Evolutionary conservation across 1,140 invertebrate genomes (phyloP), one percentile per base, ranked within the genome.

Genomic region (Sesamia nonagrioides): DNA sequence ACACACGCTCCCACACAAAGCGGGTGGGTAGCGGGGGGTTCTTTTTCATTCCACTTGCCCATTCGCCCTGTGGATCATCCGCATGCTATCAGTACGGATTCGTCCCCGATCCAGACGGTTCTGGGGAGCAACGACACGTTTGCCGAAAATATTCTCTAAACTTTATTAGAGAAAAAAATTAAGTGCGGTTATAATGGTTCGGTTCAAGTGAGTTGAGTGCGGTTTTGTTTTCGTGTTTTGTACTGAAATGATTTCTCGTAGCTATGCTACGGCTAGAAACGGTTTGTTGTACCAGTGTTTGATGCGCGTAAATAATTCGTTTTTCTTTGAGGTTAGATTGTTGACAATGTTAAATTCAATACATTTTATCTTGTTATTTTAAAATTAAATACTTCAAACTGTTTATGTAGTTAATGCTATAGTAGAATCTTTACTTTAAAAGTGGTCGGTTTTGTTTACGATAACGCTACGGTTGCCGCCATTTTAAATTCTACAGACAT

Each of bases 1-100:
- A 58, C 52, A 73, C 35, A 58, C 52, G 1, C 48, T 18, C 52
- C n/a, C 17, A 21, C 18, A 5, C n/a, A 48, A 11, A 21, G 37
- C 15, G 52, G n/a, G 35, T 7, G 52, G 37, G 71, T 13, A 21
- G 33, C n/a, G 54, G 71, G 71, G 71, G 71, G 33, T 54, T 42
- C 52, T 73, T 73, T 60, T 73, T 73, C 71, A 73, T 40, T 17
- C 52, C 54, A 54, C 71, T 73, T 73, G 52, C 71, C 71, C 71
- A 27, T 58, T 73, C 71, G 52, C 52, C 45, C 71, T 58, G 52
- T 54, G 54, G 52, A 58, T 73, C 21, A 73, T 73, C 71, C 71
- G 71, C 71, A 42, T 73, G 71, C n/a, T 58, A 58, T 58, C 68
- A 73, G 71, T 73, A 40, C 52, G 52, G 37, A 73, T 73, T 73